These are phyloP conservation scores for Telenomus remus DNA, from an alignment of 1,140 invertebrate genomes.

Conservation along the genomic window DNA sequence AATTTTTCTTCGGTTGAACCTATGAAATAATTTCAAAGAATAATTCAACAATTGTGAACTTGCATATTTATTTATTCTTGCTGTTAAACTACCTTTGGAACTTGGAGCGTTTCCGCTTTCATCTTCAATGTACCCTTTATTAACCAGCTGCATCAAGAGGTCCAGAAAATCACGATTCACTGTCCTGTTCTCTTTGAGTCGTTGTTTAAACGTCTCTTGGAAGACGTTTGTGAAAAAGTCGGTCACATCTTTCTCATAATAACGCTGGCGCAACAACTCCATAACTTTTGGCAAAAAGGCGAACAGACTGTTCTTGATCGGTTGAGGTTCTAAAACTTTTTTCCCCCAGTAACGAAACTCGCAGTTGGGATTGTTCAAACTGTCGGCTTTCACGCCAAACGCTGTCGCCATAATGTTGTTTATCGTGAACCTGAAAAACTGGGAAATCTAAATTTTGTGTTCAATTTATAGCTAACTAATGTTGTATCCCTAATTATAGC, in stretches of 20 bases:
- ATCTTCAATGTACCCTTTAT: conserved; percentile 51
- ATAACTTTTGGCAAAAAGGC: conserved; percentile 53
- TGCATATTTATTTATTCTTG: too few species aligned
- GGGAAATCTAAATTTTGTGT: too few species aligned
- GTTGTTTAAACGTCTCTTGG: conserved; percentile 67
- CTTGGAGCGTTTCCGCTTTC: conserved; percentile 59
- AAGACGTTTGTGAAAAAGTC: conserved; percentile 63
- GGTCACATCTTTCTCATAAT: conserved; percentile 27
- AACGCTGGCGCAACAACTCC: conserved; percentile 40
- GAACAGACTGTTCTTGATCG: conserved; percentile 41
- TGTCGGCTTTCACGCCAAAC: conserved; percentile 63
- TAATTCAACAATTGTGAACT: too few species aligned
- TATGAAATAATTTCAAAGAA: conserved; percentile 24
- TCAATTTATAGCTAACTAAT: too few species aligned
- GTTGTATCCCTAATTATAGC: too few species aligned
- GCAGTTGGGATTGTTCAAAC: conserved; percentile 58
- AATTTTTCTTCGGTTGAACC: conserved; percentile 61
- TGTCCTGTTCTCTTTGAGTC: conserved; percentile 69
- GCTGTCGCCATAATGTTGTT: conserved; percentile 63
- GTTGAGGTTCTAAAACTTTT: conserved; percentile 55
- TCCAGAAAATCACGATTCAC: conserved; percentile 73
- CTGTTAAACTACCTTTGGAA: conserved; percentile 60
- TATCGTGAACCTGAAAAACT: conserved; percentile 55
- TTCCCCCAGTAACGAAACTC: conserved; percentile 63
- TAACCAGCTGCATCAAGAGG: too few species aligned